phyloP scores from a whole-genome alignment of 2,797 vertebrate genomes.

The Erpetoichthys calabaricus region DNA sequence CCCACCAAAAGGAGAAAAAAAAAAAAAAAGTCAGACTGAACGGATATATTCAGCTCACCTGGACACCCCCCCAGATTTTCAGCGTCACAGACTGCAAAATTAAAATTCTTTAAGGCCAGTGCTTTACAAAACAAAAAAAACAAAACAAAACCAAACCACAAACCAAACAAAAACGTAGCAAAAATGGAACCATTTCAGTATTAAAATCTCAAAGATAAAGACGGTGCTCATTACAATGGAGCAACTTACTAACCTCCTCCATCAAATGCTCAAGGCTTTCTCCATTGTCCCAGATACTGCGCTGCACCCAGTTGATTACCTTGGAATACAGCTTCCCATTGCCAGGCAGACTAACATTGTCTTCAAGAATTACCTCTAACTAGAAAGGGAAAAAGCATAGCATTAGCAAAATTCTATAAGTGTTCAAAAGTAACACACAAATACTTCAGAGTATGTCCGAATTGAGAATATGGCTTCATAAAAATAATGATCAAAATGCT shows the following conservation, averaged over 20 bases:
- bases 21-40: constrained; percentile 45
- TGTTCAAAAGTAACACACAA: background rate
- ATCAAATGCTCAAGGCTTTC: constrained; percentile 86
- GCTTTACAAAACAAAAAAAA: constrained; percentile 33
- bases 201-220: constrained; percentile 11
- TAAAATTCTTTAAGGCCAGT: constrained; percentile 60
- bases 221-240: constrained; percentile 9
- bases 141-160: constrained; percentile 26
- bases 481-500: background rate
- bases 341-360: constrained; percentile 85
- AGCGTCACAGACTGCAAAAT: constrained; percentile 67
- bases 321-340: constrained; percentile 96
- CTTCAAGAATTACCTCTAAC: constrained; percentile 97
- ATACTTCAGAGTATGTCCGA: background rate
- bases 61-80: constrained; percentile 68
- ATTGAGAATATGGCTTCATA: background rate
- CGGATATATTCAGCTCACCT: constrained; percentile 69
- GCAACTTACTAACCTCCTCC: constrained; percentile 86
- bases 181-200: constrained; percentile 10
- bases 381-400: constrained; percentile 27
- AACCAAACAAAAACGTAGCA: constrained; percentile 5
- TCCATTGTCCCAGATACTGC: constrained; percentile 92
- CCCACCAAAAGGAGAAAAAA: constrained; percentile 6
- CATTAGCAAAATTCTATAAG: no score
- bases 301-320: constrained; percentile 97